Evolutionary conservation across 2,888 invertebrate species (phyloP).

Genomic region (Euphydryas editha): DNA sequence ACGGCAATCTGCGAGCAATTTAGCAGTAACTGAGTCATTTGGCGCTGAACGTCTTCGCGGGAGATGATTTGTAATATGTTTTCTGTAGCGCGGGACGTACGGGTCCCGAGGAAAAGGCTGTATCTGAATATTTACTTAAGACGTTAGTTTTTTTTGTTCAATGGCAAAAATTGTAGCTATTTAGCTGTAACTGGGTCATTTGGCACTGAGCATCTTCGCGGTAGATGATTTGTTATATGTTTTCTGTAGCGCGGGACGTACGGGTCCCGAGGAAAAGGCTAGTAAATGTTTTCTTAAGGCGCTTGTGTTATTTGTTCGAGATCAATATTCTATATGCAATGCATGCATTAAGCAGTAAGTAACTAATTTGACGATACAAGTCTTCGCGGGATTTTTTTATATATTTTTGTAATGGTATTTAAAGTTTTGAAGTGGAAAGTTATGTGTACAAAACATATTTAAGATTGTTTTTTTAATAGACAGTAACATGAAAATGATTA

Average conservation of each 20-base stretch:
- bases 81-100: slow-evolving; percentile 55
- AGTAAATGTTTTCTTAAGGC: slow-evolving; percentile 37
- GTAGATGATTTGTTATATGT: slow-evolving; percentile 83
- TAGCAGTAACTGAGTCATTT: slow-evolving; percentile 81
- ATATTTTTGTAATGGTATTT: too few relatives aligned
- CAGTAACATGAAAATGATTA: too few relatives aligned
- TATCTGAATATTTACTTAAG: slow-evolving; percentile 41
- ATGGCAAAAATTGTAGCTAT: too few relatives aligned
- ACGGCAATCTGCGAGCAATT: slow-evolving; percentile 76
- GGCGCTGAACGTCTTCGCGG: slow-evolving; percentile 65
- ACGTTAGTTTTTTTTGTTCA: not conserved
- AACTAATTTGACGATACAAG: too few relatives aligned
- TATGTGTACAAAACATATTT: too few relatives aligned
- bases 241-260: slow-evolving; percentile 57
- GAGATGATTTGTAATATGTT: slow-evolving; percentile 83
- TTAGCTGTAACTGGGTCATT: too few relatives aligned
- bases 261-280: slow-evolving; percentile 1
- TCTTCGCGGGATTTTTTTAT: too few relatives aligned
- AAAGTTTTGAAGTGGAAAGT: too few relatives aligned
- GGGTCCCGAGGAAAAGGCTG: slow-evolving; percentile 21
- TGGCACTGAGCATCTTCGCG: too few relatives aligned
- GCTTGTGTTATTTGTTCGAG: not conserved
- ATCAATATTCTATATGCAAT: not conserved
- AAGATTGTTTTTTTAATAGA: too few relatives aligned
- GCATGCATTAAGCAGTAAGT: too few relatives aligned